A percentile compares a stretch with the other conserved stretches of the same genome.
Conservation (phyloP, 1,140 invertebrate species). For the Drosophila micromelanica region DNA sequence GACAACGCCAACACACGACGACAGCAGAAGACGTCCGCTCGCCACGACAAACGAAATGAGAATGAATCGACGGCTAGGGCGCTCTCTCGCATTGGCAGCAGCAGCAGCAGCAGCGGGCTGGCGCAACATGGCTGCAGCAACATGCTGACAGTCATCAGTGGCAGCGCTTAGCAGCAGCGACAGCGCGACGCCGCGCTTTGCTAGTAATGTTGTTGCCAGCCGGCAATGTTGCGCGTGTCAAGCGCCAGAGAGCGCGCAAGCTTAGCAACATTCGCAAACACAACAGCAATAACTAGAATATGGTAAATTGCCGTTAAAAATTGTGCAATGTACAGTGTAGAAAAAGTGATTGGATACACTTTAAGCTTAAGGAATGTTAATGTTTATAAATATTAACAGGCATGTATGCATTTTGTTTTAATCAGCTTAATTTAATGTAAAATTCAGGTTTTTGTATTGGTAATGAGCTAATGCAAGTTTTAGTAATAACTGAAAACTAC, state of each 20-base stretch:
- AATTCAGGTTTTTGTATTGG: conserved; percentile 31
- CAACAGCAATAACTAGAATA: not conserved
- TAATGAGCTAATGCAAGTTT: not conserved
- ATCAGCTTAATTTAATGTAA: not conserved
- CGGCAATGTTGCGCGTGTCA: not conserved
- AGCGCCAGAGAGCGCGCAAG: conserved; percentile 1
- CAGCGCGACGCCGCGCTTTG: not conserved
- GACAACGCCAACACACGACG: conserved; percentile 27
- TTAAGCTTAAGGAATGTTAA: not conserved
- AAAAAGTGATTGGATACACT: not conserved
- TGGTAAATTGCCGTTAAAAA: conserved; percentile 8
- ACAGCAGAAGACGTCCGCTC: conserved; percentile 36
- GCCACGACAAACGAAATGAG: conserved; percentile 50
- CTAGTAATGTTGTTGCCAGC: not conserved
- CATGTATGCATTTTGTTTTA: not conserved
- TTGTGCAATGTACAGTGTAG: conserved; percentile 12
- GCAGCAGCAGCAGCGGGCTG: not conserved
- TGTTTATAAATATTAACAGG: not conserved
- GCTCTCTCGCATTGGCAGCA: conserved; percentile 15
- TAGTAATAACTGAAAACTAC: no score
- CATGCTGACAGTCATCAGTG: not conserved
- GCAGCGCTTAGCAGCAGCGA: not conserved
- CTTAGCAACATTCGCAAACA: conserved; percentile 5
- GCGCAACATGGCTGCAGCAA: not conserved
- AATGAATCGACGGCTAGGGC: conserved; percentile 28